Base-by-base conservation (phyloP, 2,797 vertebrate genomes). In the Megalops cyprinoides region DNA sequence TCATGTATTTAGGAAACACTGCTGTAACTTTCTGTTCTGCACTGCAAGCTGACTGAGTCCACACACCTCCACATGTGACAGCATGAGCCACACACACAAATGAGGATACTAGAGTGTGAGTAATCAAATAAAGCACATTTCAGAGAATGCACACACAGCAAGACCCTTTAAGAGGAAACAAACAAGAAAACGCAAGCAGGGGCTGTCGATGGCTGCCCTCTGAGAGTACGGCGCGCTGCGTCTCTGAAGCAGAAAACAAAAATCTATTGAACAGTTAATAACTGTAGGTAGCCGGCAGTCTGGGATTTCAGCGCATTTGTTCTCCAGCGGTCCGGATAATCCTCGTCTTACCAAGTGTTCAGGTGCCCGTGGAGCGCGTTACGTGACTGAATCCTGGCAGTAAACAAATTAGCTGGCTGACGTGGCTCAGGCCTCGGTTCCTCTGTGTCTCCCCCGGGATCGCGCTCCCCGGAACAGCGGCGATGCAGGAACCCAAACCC, bases 241-340 rank as follows among this genome's bases (percentile, higher is more conserved):
- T 58, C 20, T 58, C 5, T 58, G 55, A 48, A 67, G 77, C 31
- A 14, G 48, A 8, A 53, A 73, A 80, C 56, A 76, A 81, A 48
- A 79, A 82, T 81, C 82, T 86, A 85, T 81, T 85, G 82, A 87
- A 84, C 81, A 81, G 83, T 82, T 86, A 84, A 85, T 84, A 87
- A 85, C 83, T 62, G 82, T 82, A 76, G 82, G 78, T 65, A 73
- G 75, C 58, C 60, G 4, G 67, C 81, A 79, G 69, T 83, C 73
- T 37, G 76, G 79, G 83, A 44, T 79, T 74, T 76, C 51, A 78
- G 77, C 74, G 80, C 55, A 79, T 55, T 80, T 81, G 76, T 84
- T 76, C 80, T 87, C 83, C 86, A 84, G 82, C 86, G 85, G 82
- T 82, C 84, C 58, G 83, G 74, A 84, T 86, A 87, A 87, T 87